Conservation (phyloP, 1,140 invertebrate species). For the Ostrea edulis region DNA sequence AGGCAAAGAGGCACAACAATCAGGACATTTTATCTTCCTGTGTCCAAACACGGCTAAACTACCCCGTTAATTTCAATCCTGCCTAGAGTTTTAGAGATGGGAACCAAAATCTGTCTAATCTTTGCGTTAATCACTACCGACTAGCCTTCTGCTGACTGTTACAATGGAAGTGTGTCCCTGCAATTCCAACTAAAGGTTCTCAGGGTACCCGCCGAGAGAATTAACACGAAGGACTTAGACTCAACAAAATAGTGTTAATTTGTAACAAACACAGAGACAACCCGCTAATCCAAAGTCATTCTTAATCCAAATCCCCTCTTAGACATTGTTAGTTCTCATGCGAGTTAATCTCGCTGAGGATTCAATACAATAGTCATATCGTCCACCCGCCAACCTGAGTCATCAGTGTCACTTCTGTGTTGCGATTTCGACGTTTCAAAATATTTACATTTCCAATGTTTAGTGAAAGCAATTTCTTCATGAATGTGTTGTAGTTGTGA, state of each 20-base stretch:
- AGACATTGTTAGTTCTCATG: not conserved
- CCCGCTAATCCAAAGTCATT: not conserved
- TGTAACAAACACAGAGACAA: not conserved
- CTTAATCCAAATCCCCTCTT: not conserved
- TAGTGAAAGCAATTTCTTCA: no score
- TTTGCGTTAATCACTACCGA: not conserved
- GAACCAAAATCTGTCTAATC: not conserved
- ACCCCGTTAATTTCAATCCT: not conserved
- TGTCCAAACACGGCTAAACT: not conserved
- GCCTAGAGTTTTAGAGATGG: conserved; percentile 13
- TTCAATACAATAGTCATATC: not conserved
- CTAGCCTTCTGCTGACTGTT: not conserved
- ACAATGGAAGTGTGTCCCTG: not conserved
- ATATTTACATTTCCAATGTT: no score
- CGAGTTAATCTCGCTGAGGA: not conserved
- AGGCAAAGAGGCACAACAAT: not conserved
- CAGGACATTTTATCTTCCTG: not conserved
- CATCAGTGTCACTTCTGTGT: no score
- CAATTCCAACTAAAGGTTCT: not conserved
- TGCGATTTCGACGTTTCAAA: no score
- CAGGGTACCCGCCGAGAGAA: not conserved
- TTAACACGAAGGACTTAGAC: not conserved
- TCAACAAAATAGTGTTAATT: not conserved
- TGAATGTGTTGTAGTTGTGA: no score
- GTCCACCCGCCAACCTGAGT: not conserved